Percentiles rank a stretch among this genome's conserved stretches.
Evolutionary conservation across 2,888 invertebrate species (phyloP).

Genomic region (Brachynemurus nebulosus): DNA sequence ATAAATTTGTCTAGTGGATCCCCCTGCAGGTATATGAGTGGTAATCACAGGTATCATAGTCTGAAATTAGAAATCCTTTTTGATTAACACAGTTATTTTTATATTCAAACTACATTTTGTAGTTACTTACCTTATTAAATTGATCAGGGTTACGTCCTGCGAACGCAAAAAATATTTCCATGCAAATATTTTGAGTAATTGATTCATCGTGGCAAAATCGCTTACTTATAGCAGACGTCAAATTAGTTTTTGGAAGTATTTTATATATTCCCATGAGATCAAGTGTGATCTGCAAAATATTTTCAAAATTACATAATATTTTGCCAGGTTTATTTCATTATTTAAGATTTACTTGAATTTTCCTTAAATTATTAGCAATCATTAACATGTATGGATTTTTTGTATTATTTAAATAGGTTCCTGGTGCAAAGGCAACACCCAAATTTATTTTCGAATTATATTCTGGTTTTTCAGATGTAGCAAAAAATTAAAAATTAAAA

Average conservation of each 20-base stretch:
- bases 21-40: constrained; percentile 38
- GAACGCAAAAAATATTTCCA: constrained; percentile 49
- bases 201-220: constrained; percentile 39
- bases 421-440: constrained; percentile 41
- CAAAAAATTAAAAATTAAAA: too few species aligned
- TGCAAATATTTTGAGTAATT: constrained; percentile 44
- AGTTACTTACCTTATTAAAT: constrained; percentile 34
- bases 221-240: constrained; percentile 37
- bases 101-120: too few species aligned
- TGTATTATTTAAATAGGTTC: constrained; percentile 37
- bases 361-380: constrained; percentile 22
- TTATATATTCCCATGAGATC: constrained; percentile 2
- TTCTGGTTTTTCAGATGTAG: constrained; percentile 35
- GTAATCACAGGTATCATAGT: constrained; percentile 37
- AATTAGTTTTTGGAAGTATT: constrained; percentile 21
- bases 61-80: constrained; percentile 29
- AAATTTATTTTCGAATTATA: constrained; percentile 39
- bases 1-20: constrained; percentile 35
- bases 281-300: constrained; percentile 1
- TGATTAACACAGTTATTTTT: too few species aligned
- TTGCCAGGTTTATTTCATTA: not conserved
- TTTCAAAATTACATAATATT: too few species aligned
- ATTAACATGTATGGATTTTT: constrained; percentile 31
- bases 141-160: constrained; percentile 45
- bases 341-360: constrained; percentile 1